Conservation (phyloP, 1,140 invertebrate species). For the Diorhabda carinulata region DNA sequence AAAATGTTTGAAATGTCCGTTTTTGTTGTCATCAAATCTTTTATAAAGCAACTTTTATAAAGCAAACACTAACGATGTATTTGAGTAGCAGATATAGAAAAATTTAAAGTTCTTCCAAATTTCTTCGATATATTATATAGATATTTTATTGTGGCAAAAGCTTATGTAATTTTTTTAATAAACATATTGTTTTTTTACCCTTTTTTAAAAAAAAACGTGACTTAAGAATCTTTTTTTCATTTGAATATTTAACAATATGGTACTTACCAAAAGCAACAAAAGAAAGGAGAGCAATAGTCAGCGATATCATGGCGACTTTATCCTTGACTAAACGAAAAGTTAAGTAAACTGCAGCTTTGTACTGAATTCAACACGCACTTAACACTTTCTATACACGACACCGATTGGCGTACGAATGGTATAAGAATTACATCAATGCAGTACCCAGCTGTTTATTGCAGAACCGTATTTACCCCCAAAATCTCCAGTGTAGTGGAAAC, state of each 20-base stretch:
- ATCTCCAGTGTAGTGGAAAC: neutral
- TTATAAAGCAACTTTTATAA: no score
- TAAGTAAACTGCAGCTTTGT: constrained; percentile 14
- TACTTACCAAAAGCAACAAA: constrained; percentile 20
- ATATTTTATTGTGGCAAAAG: no score
- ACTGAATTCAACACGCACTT: constrained; percentile 5
- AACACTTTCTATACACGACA: constrained; percentile 16
- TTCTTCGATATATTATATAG: no score
- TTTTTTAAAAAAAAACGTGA: neutral
- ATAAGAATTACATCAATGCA: neutral
- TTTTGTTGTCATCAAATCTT: no score
- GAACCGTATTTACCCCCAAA: neutral
- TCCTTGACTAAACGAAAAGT: constrained; percentile 34
- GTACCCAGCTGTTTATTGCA: neutral
- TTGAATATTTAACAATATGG: constrained; percentile 10
- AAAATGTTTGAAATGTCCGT: no score
- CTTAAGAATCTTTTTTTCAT: neutral
- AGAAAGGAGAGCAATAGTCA: constrained; percentile 25
- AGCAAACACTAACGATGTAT: no score
- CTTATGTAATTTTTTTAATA: no score
- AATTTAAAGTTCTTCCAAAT: no score
- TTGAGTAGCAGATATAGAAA: no score
- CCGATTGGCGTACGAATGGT: constrained; percentile 6
- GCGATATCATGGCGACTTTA: constrained; percentile 33
- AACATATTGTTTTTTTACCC: no score